Base-by-base conservation (phyloP, 2,888 invertebrate species). In the Epinotia nisella region DNA sequence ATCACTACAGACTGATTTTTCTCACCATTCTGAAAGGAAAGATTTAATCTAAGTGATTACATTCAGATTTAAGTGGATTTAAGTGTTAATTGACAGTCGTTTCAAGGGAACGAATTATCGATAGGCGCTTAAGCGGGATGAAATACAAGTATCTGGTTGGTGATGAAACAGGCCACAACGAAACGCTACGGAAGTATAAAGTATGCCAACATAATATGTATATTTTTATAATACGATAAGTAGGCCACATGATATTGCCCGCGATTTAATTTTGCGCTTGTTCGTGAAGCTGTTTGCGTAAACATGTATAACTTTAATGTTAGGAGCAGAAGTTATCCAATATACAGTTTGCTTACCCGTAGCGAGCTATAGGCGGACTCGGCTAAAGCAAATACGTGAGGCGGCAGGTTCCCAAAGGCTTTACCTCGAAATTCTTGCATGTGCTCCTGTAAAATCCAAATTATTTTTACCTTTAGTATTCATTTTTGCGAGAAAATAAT, bases 351-450 rank as follows among this genome's bases (percentile, higher is more conserved):
- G 56, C 73, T 81, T 85, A 94, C 95, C 92, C 96, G 96, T 71
- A 97, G 91, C 17, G 96, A 96, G 74, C 95, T 95, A 90, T 98
- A 98, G 0, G 98, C 97, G 11, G 98, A 97, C 90, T 98, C 98
- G 1, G 98, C 97, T 79, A 98, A 92, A 7, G 98, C 98, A 91
- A 98, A 98, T 56, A 98, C 97, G 90, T 98, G 98, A 0, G 98
- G 98, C 80, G 97, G 96, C 83, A 97, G 91, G 51, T 95, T 94
- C 29, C 97, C 97, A 88, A 98, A 95, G 84, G 98, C 97, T 86
- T 96, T 95, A 59, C 96, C 96, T 82, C 97, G 96, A 90, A 98
- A 98, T 85, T 95, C 95, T 84, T 95, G 95, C 85, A 98, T 97
- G 86, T 96, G 95, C 78, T 96, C 96, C 98, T 98, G 93, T 45